Evolutionary conservation across 2,113 vertebrate species (phyloP).

Genomic region (Brachyhypopomus occidentalis): DNA sequence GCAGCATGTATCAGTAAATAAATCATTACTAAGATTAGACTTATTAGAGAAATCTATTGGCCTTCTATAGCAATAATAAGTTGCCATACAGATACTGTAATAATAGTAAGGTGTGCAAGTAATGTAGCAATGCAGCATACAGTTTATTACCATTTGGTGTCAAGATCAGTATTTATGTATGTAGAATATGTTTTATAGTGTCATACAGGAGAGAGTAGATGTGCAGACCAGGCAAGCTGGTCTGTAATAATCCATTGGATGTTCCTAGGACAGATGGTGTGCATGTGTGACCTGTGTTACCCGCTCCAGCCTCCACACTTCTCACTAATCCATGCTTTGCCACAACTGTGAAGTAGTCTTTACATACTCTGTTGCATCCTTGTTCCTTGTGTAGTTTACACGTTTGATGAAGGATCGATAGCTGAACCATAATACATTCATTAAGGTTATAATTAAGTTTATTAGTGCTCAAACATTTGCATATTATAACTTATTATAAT

Average conservation of each 20-base stretch:
- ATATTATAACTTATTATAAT: not conserved
- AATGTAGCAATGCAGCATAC: not conserved
- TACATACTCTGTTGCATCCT: slow-evolving; percentile 3
- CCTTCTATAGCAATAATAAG: not conserved
- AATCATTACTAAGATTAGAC: not conserved
- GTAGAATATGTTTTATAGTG: not conserved
- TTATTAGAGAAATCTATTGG: not conserved
- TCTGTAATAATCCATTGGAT: slow-evolving; percentile 68
- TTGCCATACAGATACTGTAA: not conserved
- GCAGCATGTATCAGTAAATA: not conserved
- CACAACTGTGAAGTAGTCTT: slow-evolving; percentile 28
- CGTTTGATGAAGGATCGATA: not conserved
- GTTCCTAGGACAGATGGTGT: slow-evolving; percentile 74
- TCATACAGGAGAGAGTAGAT: slow-evolving; percentile 15
- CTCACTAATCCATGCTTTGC: slow-evolving; percentile 46
- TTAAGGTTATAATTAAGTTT: too few species aligned
- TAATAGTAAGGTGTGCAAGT: not conserved
- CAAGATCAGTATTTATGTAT: not conserved
- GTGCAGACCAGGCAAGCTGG: slow-evolving; percentile 55
- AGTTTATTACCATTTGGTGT: not conserved
- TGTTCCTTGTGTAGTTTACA: slow-evolving; percentile 10
- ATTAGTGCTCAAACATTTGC: too few species aligned
- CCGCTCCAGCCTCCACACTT: slow-evolving; percentile 41
- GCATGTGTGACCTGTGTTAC: slow-evolving; percentile 43
- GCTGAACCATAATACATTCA: not conserved